Conservation (phyloP, 2,797 vertebrate species). For the Simalia tracyae region DNA sequence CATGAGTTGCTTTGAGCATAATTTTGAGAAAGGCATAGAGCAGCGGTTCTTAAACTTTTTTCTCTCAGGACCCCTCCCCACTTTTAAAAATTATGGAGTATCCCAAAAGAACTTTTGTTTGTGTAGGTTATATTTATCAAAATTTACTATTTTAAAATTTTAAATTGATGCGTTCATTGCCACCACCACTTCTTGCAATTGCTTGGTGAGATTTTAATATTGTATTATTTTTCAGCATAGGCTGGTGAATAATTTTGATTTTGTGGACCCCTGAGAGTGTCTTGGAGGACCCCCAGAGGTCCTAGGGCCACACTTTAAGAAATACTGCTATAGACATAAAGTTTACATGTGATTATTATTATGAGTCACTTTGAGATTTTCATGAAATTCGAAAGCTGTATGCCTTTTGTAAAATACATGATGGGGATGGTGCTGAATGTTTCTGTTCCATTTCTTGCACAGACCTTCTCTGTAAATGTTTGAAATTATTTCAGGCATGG, state of each 20-base stretch:
- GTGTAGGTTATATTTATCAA: neutral
- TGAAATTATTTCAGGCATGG: neutral
- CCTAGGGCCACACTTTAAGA: neutral
- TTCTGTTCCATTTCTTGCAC: neutral
- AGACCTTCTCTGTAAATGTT: neutral
- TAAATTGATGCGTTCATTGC: neutral
- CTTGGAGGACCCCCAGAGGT: neutral
- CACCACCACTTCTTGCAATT: neutral
- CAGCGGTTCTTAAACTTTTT: neutral
- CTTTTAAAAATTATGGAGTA: neutral
- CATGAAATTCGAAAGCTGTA: neutral
- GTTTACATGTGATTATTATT: neutral
- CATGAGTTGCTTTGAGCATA: neutral
- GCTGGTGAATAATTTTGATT: neutral
- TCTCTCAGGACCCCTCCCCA: neutral
- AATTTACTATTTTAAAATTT: too few species aligned
- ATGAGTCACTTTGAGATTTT: neutral
- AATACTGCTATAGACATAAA: neutral
- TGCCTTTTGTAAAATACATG: neutral
- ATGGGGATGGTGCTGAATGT: neutral
- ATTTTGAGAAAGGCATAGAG: neutral
- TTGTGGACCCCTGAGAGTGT: neutral
- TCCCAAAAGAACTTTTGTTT: neutral
- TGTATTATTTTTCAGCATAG: neutral
- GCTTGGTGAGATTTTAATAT: neutral